Conservation (phyloP, 2,888 invertebrate genomes). For the Girardia tigrina region DNA sequence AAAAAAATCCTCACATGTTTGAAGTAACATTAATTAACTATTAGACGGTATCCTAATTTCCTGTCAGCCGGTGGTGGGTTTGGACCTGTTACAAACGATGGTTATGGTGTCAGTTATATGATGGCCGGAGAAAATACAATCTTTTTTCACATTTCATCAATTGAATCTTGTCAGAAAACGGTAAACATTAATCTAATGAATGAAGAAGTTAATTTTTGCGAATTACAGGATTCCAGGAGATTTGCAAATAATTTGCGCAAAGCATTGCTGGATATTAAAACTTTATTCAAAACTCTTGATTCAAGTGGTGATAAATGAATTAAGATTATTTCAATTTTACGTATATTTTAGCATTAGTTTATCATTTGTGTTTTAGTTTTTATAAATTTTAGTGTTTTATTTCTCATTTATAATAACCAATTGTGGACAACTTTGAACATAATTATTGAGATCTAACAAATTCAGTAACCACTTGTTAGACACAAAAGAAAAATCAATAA, state of each 20-base stretch:
- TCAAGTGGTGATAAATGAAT: slow-evolving; percentile 9
- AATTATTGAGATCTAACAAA: no score
- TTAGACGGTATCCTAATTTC: slow-evolving; percentile 61
- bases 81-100: slow-evolving; percentile 90
- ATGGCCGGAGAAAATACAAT: slow-evolving; percentile 85
- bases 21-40: no score
- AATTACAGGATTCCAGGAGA: neutral
- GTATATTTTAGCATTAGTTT: neutral
- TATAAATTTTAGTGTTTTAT: neutral
- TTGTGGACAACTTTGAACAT: no score
- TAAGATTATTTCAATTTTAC: neutral
- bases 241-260: neutral
- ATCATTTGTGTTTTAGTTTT: slow-evolving; percentile 4
- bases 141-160: slow-evolving; percentile 95
- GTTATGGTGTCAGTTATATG: slow-evolving; percentile 95
- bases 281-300: neutral
- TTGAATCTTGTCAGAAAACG: slow-evolving; percentile 72
- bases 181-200: slow-evolving; percentile 55
- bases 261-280: neutral
- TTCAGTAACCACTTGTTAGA: no score
- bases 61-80: slow-evolving; percentile 93
- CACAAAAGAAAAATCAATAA: no score
- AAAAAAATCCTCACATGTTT: no score
- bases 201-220: neutral
- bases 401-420: neutral